Base-by-base conservation (phyloP, 2,888 invertebrate species). In the Leptinotarsa peninsularis region DNA sequence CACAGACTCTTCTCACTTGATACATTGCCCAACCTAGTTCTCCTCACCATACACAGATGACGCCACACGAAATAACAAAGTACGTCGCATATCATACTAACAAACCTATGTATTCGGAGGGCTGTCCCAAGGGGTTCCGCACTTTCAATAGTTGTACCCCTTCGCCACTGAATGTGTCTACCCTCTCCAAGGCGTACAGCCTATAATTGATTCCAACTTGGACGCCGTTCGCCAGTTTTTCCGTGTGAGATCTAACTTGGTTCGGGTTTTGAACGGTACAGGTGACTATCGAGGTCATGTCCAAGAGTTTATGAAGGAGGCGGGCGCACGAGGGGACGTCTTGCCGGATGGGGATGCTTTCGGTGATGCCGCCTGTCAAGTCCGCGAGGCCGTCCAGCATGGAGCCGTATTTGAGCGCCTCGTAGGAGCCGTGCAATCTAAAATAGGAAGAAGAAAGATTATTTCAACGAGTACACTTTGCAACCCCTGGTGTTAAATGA, bases 341-440 rank as follows among this genome's bases (percentile, higher is more conserved):
- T 78, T 94, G 93, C 17, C 92, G 89, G 54, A 94, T 90, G n/a
- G 91, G 91, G 79, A 96, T 91, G 77, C 93, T 94, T 87, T 97
- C 96, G 0, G 96, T 95, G 74, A 97, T 94, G 5, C 97, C 97
- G 0, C 97, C 97, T 0, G 96, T 95, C 49, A 97, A 90, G 88
- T 97, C 96, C 0, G 96, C 95, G 71, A 97, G 89, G 0, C 96
- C 97, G 86, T 97, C 96, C 76, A 96, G 89, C 15, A 95, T 90
- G 66, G 95, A 95, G n/a, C 96, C 96, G 85, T 97, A 97, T 85
- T 97, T 97, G 2, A 97, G 89, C 0, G 97, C 97, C 88, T 97
- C 97, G 88, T 97, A 97, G 0, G 97, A 97, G 4, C 97, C 97
- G 85, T 97, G 97, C 72, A 97, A 89, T 89, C 96, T 96, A 86